Evolutionary conservation across 2,113 vertebrate genomes (phyloP), one percentile per base, ranked within the genome.

Genomic region (Chaetodon auriga): DNA sequence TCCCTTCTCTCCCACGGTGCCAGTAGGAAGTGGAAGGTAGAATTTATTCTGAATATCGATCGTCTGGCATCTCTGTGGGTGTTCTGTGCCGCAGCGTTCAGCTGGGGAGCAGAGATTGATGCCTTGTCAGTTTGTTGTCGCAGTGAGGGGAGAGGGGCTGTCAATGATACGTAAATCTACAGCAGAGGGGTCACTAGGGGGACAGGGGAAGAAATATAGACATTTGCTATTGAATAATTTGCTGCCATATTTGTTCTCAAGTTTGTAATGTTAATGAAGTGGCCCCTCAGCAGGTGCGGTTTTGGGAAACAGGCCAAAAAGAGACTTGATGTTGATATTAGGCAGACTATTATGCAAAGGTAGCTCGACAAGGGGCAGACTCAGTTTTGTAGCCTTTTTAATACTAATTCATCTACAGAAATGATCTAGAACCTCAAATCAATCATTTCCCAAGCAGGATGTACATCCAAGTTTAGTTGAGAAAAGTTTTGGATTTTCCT

Each of bases 41-140:
- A 85, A 90, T 92, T 85, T 78, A 79, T 86, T 89, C 87, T 81
- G 83, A 90, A 89, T 90, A 92, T 92, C 69, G 90, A 92, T 92
- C 76, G 78, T 73, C 86, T 86, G 89, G 84, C 77, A 36, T 78
- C 87, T 82, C 84, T 38, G 90, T 82, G 86, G 84, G 88, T 83
- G 84, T 88, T 86, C 80, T 19, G 60, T 21, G 68, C 75, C 9
- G 48, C 21, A 19, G 46, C n/a, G 14, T 63, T 87, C 63, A 18
- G 82, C 85, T 71, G 35, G 82, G 72, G 65, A 81, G 75, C 64
- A 48, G 25, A 84, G 90, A 92, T 89, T 87, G 90, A 92, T 88
- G 87, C 82, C 87, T 79, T 80, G 92, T 91, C 87, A 87, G 68
- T 81, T 75, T 75, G 88, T 78, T 82, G 87, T 91, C 46, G 48